Conservation (phyloP, 2,888 invertebrate species). For the Lithosia quadra region DNA sequence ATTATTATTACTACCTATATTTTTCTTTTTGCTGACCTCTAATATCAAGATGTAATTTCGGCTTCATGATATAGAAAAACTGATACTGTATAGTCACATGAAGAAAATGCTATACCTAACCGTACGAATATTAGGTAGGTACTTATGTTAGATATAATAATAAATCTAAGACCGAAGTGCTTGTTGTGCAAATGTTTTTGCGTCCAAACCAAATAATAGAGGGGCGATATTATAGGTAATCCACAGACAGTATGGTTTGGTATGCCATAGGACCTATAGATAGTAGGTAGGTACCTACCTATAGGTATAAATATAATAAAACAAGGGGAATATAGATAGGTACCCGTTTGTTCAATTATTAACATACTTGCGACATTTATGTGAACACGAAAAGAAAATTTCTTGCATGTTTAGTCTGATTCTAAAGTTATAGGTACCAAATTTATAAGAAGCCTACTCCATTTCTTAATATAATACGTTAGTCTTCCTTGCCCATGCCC, state of each 20-base stretch:
- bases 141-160: background rate
- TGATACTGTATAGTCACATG: background rate
- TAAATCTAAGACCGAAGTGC: background rate
- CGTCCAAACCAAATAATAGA: background rate
- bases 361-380: background rate
- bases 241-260: too few relatives aligned
- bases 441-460: constrained; percentile 19
- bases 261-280: too few relatives aligned
- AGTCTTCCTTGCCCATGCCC: constrained; percentile 30
- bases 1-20: too few relatives aligned
- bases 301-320: too few relatives aligned
- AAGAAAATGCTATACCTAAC: too few relatives aligned
- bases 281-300: too few relatives aligned
- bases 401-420: background rate
- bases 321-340: background rate
- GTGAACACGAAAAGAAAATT: background rate
- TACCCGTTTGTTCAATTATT: background rate
- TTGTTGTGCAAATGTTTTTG: too few relatives aligned
- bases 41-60: background rate
- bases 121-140: too few relatives aligned
- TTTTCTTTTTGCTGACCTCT: background rate
- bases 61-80: background rate
- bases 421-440: constrained; percentile 14
- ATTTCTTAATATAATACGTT: constrained; percentile 21
- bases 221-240: background rate